Evolutionary conservation across 2,113 vertebrate species (phyloP).

Genomic region (Seriola aureovittata): DNA sequence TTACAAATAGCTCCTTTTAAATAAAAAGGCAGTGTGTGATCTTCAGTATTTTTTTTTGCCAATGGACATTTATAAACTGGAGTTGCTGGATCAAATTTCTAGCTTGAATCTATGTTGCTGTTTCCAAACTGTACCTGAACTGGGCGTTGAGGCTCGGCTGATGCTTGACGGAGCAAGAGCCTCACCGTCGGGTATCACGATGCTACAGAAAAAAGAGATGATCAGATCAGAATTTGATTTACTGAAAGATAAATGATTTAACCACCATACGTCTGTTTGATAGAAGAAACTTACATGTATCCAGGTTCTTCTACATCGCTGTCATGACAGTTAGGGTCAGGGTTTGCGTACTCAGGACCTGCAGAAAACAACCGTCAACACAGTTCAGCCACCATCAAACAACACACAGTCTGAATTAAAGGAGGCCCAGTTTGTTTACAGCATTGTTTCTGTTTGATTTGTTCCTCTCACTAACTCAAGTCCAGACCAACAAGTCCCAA

Average conservation of each 20-base stretch:
- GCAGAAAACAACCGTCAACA: background rate
- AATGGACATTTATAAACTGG: background rate
- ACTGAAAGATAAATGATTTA: background rate
- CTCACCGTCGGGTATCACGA: constrained; percentile 62
- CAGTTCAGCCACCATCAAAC: background rate
- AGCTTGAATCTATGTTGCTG: background rate
- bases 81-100: background rate
- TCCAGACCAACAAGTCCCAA: background rate
- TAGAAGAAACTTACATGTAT: constrained; percentile 70
- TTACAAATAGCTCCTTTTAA: no score
- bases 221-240: background rate
- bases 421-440: background rate
- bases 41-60: no score
- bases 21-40: no score
- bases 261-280: background rate
- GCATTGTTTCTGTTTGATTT: no score
- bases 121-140: constrained; percentile 73
- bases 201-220: constrained; percentile 51
- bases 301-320: constrained; percentile 49
- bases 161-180: background rate
- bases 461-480: no score
- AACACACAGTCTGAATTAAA: background rate
- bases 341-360: constrained; percentile 48
- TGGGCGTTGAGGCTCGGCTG: constrained; percentile 69
- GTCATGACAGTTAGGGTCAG: background rate